Conservation (phyloP, 2,797 vertebrate genomes). For the Platalea minor region DNA sequence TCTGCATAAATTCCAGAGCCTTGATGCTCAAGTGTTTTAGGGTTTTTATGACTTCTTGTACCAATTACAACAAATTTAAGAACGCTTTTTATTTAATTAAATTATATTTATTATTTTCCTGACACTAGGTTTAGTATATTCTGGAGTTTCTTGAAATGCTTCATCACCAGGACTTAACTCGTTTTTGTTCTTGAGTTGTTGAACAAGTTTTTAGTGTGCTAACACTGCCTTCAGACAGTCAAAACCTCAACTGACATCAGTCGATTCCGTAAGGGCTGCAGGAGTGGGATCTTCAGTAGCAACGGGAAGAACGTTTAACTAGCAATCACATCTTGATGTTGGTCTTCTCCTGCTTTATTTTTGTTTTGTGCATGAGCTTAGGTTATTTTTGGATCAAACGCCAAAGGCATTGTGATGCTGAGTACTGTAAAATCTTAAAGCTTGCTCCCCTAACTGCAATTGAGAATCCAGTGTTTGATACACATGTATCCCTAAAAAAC, state of each 20-base stretch:
- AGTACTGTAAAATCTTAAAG: neutral
- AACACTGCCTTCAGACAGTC: neutral
- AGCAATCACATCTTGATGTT: neutral
- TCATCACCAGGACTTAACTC: neutral
- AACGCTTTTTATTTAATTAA: neutral
- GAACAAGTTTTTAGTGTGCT: neutral
- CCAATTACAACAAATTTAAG: neutral
- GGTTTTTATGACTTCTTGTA: neutral
- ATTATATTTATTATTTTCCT: neutral
- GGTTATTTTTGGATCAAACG: neutral
- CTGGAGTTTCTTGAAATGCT: neutral
- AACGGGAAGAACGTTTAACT: neutral
- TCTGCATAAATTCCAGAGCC: neutral
- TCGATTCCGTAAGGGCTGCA: neutral
- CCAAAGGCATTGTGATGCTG: neutral
- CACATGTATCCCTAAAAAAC: neutral
- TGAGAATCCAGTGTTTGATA: neutral
- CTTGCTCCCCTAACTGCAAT: neutral
- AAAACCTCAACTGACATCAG: neutral
- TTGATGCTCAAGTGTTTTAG: neutral
- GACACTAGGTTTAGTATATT: neutral
- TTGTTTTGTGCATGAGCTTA: neutral
- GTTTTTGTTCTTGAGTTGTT: neutral
- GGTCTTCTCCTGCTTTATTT: neutral
- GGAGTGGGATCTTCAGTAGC: neutral